phyloP scores from a whole-genome alignment of 2,888 invertebrate genomes.

The Digitonthophagus gazella region DNA sequence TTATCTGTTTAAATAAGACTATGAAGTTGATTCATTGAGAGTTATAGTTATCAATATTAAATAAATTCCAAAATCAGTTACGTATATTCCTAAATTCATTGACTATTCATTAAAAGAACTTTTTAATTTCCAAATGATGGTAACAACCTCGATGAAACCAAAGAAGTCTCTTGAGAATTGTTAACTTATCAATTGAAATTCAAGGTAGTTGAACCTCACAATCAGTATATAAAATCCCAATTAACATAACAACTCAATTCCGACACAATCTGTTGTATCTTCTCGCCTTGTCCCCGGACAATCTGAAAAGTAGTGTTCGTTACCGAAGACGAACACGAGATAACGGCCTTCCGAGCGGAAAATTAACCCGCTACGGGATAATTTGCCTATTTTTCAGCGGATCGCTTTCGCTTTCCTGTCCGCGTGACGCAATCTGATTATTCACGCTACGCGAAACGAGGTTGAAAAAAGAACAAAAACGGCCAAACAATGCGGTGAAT shows the following conservation, averaged over 20 bases:
- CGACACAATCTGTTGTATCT: neutral
- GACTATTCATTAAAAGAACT: too few species aligned
- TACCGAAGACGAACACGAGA: too few species aligned
- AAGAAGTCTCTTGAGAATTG: neutral
- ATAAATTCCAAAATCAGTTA: too few species aligned
- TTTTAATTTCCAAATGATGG: too few species aligned
- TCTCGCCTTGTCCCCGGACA: neutral
- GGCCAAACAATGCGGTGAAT: too few species aligned
- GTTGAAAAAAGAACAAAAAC: neutral
- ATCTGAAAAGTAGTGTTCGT: too few species aligned
- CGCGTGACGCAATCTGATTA: neutral
- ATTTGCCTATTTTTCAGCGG: neutral
- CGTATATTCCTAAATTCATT: too few species aligned
- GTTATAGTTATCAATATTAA: too few species aligned
- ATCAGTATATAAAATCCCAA: neutral
- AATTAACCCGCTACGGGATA: neutral
- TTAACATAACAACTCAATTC: neutral
- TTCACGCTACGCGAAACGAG: neutral
- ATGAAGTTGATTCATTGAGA: too few species aligned
- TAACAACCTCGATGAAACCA: too few species aligned
- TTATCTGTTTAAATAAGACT: too few species aligned
- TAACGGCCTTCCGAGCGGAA: neutral
- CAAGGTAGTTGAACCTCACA: neutral
- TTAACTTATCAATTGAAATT: neutral
- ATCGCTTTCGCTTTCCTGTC: neutral